phyloP scores from a whole-genome alignment of 2,888 invertebrate species.

The Mythimna loreyi region DNA sequence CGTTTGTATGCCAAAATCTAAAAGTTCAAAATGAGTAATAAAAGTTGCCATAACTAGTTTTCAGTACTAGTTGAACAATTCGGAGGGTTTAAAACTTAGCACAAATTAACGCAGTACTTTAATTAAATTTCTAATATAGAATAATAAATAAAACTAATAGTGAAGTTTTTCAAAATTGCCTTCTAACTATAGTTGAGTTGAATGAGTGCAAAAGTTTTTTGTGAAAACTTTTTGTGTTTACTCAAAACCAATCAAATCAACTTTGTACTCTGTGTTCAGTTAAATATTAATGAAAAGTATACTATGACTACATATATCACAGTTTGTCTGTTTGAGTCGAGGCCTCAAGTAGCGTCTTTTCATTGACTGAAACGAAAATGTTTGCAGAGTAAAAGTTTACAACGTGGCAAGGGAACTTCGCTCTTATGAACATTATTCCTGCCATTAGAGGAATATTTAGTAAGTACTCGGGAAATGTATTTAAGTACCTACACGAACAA shows the following conservation, averaged over 20 bases:
- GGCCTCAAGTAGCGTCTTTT: conserved; percentile 43
- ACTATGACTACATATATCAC: conserved; percentile 17
- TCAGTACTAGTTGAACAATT: no score
- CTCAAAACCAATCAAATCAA: conserved; percentile 5
- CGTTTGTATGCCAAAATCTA: no score
- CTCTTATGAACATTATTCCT: conserved; percentile 21
- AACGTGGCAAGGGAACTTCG: conserved; percentile 28
- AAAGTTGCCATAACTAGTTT: no score
- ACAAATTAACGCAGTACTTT: no score
- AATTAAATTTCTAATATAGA: no score
- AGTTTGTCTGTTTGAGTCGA: conserved; percentile 34
- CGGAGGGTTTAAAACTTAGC: no score
- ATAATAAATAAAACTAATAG: no score
- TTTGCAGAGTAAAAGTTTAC: conserved; percentile 38
- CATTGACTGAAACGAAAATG: conserved; percentile 35
- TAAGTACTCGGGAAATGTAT: neutral
- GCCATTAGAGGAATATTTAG: neutral
- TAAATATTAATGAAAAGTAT: conserved; percentile 46
- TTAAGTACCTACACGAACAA: neutral
- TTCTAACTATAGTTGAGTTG: no score
- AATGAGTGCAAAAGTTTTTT: no score
- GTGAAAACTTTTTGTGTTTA: no score
- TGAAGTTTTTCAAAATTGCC: no score
- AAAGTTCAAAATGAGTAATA: no score
- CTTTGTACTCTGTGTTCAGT: conserved; percentile 1